Evolutionary conservation across 1,140 invertebrate species (phyloP).

Genomic region (Procambarus clarkii): DNA sequence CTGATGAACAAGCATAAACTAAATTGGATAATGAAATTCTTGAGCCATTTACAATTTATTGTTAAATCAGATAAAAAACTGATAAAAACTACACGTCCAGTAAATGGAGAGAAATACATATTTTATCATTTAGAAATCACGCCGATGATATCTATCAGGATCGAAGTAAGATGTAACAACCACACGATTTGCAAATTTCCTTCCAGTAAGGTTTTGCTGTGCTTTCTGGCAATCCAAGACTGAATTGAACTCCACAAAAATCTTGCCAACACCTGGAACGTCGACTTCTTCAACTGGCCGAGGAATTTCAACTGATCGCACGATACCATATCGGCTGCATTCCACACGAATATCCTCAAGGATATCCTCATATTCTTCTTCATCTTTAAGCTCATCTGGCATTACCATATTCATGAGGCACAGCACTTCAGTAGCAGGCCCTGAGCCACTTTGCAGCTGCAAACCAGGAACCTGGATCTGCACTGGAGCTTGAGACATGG

Average conservation of each 20-base stretch:
- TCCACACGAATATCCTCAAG: constrained; percentile 99
- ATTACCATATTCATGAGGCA: constrained; percentile 99
- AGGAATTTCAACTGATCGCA: constrained; percentile 96
- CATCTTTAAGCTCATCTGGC: constrained; percentile 96
- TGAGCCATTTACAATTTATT: not conserved
- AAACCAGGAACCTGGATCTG: constrained; percentile 97
- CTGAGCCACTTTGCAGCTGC: constrained; percentile 89
- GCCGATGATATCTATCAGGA: constrained; percentile 97
- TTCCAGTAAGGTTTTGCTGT: constrained; percentile 96
- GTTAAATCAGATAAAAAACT: not conserved
- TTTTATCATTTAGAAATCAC: constrained; percentile 91
- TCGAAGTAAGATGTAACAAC: constrained; percentile 99
- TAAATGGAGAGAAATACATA: not conserved
- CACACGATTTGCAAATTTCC: constrained; percentile 98
- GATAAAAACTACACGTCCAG: not conserved
- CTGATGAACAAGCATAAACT: not conserved
- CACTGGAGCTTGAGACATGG: constrained; percentile 82
- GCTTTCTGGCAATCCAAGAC: constrained; percentile 98
- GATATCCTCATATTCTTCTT: constrained; percentile 99
- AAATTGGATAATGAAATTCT: not conserved
- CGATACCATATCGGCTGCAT: constrained; percentile 97
- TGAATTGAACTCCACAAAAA: constrained; percentile 98
- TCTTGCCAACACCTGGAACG: constrained; percentile 98
- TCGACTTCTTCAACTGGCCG: constrained; percentile 97
- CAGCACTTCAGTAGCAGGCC: constrained; percentile 95